Base-by-base conservation (phyloP, 2,888 invertebrate species). In the Thera britannica region DNA sequence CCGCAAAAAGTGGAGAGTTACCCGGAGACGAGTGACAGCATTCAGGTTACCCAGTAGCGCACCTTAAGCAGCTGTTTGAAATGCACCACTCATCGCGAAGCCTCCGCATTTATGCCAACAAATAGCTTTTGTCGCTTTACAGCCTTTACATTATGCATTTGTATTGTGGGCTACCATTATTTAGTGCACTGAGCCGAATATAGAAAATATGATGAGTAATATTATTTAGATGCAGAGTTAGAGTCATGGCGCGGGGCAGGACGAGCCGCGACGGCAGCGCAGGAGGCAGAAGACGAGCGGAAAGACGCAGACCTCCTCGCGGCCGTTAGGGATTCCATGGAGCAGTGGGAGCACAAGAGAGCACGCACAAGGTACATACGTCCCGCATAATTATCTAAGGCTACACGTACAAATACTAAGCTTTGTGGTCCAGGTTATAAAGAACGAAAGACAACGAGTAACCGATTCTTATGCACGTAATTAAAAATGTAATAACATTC, bases 271-370 rank as follows among this genome's bases (percentile, higher is more conserved):
- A 93, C 94, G 74, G 90, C 90, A 56, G 94, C 94, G 72, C 95
- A 96, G 88, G 97, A 97, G 86, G 94, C 95, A 36, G 90, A 95
- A 80, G 97, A 97, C 88, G 97, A 97, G 87, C 87, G 93, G 34
- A 94, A 95, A 80, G 97, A 97, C 83, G 94, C 94, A 2, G 95
- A 96, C 84, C 95, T 97, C 58, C 95, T 97, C 77, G 95, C 94
- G 55, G 96, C 97, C 9, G 96, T 97, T 54, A 94, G 96, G 65
- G 92, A 94, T 57, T 97, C 97, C 66, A 95, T 97, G 94, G 93
- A 93, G 59, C 95, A 96, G 82, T 97, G 97, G 97, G 94, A 96
- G 77, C 85, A 89, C 70, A 94, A 92, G 74, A 90, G 90, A 78
- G 86, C 93, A 49, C 88, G 94, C 65, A 95, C 95, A 66, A 95